These are phyloP conservation scores for Pseudorasbora parva DNA, from an alignment of 2,113 vertebrate species.

Conservation along the genomic window DNA sequence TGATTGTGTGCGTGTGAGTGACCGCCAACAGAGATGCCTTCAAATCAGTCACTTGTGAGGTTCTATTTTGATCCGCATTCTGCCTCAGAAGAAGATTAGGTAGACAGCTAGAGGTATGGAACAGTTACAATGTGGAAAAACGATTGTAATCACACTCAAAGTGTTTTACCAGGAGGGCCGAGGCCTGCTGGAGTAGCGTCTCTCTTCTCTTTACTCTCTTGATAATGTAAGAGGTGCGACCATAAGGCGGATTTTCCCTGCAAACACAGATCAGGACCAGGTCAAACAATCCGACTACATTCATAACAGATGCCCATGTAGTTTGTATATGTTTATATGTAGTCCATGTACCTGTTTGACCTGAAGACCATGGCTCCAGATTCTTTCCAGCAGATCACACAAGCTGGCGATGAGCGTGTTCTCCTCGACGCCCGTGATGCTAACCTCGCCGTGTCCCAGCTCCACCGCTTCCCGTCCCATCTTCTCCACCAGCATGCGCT, in stretches of 20 bases:
- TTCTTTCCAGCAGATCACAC: constrained; percentile 94
- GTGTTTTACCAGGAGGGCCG: constrained; percentile 82
- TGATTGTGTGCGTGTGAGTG: background rate
- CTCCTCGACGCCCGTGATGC: constrained; percentile 92
- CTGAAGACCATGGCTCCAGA: constrained; percentile 95
- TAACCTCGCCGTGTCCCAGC: constrained; percentile 92
- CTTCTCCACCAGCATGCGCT: constrained; percentile 96
- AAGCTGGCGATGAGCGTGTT: constrained; percentile 94
- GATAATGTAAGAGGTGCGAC: constrained; percentile 95
- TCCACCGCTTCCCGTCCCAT: constrained; percentile 96
- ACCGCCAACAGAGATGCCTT: background rate
- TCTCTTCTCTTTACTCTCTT: constrained; percentile 93
- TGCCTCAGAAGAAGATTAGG: background rate
- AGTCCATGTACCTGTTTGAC: constrained; percentile 85
- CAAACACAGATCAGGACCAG: constrained; percentile 28
- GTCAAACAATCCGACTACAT: background rate
- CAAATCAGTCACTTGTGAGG: background rate
- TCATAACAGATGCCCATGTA: background rate
- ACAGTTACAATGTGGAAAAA: background rate
- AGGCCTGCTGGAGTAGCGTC: constrained; percentile 84
- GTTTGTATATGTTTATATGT: background rate
- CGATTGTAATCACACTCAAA: background rate
- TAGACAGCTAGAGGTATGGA: background rate
- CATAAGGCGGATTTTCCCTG: constrained; percentile 98
- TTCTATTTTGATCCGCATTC: background rate